Conservation (phyloP, 2,888 invertebrate species). For the Cryptophagus acutangulus region DNA sequence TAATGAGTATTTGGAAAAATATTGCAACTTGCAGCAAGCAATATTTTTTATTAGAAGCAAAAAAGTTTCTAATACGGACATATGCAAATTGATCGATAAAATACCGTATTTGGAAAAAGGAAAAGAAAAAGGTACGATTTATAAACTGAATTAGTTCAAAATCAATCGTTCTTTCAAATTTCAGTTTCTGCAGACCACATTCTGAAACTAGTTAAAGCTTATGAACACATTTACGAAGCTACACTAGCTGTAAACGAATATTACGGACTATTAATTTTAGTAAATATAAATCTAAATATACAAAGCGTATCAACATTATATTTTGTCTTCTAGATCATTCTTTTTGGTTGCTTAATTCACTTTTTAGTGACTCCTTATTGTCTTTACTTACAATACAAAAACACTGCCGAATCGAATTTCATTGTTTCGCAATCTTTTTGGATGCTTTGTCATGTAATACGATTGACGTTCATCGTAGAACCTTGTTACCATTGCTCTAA, state of each 20-base stretch:
- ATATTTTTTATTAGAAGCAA: no score
- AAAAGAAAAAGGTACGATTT: no score
- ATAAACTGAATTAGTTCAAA: no score
- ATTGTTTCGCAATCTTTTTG: conserved; percentile 12
- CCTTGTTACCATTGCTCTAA: conserved; percentile 12
- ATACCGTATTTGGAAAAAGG: no score
- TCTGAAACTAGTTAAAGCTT: no score
- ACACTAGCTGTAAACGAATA: conserved; percentile 6
- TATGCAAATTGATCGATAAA: no score
- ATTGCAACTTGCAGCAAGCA: no score
- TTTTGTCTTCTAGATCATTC: conserved; percentile 12
- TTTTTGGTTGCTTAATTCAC: conserved; percentile 14
- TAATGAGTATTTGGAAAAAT: no score
- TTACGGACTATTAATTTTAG: conserved; percentile 6
- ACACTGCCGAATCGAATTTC: conserved; percentile 8
- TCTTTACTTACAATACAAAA: conserved; percentile 12
- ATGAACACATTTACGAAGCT: conserved; percentile 6
- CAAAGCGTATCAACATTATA: neutral
- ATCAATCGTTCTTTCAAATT: no score
- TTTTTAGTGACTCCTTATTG: conserved; percentile 17
- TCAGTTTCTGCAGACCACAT: no score
- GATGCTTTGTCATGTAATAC: conserved; percentile 12
- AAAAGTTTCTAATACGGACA: no score
- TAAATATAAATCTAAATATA: no score
- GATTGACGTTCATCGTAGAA: conserved; percentile 14